Evolutionary conservation across 2,888 invertebrate species (phyloP).

Genomic region (Amorpha juglandis): DNA sequence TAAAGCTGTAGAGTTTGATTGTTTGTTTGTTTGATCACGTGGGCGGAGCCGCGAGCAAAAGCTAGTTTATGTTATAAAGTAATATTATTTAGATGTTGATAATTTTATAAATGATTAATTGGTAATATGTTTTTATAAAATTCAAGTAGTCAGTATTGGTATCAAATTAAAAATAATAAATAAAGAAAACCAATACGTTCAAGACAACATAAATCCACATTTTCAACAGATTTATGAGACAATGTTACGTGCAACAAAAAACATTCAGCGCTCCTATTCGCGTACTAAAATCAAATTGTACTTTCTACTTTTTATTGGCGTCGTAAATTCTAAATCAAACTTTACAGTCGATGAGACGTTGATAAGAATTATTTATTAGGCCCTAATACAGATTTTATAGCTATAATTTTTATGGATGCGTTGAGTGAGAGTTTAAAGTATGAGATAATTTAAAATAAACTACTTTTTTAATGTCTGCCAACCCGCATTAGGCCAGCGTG

Average conservation of each 20-base stretch:
- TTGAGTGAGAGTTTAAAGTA: not conserved
- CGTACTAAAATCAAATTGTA: constrained; percentile 1
- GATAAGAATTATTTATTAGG: constrained; percentile 17
- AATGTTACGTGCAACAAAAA: constrained; percentile 5
- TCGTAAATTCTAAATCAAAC: constrained; percentile 15
- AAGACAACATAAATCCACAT: constrained; percentile 7
- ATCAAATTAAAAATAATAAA: not conserved
- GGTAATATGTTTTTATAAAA: too few species aligned
- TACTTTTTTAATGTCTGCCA: too few species aligned
- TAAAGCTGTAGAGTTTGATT: too few species aligned
- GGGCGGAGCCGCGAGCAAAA: too few species aligned
- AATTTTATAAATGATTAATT: too few species aligned
- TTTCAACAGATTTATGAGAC: not conserved
- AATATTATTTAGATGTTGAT: too few species aligned
- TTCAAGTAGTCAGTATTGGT: too few species aligned
- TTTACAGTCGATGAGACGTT: constrained; percentile 3
- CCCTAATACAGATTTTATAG: not conserved
- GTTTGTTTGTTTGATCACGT: too few species aligned
- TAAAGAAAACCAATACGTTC: not conserved
- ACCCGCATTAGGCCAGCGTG: too few species aligned
- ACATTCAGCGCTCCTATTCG: not conserved
- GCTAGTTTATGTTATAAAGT: too few species aligned
- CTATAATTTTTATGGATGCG: not conserved
- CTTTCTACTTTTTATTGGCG: constrained; percentile 9
- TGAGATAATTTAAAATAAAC: not conserved